Conservation (phyloP, 2,113 vertebrate genomes). For the Oryzias celebensis region DNA sequence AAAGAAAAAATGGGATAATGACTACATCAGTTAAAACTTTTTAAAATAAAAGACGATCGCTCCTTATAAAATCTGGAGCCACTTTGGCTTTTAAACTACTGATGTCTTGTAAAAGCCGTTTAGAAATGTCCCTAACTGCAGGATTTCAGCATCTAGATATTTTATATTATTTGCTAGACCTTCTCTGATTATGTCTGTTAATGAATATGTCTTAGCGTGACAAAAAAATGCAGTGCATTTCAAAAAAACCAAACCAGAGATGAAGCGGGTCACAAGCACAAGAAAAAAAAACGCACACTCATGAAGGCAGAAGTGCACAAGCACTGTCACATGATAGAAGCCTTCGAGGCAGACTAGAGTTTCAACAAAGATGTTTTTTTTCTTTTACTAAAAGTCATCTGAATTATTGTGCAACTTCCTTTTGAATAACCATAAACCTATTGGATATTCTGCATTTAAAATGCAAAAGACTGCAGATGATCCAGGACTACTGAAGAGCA, state of each 20-base stretch:
- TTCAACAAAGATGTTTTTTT: slow-evolving; percentile 1
- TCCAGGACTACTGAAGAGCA: neutral
- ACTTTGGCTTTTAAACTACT: too few species aligned
- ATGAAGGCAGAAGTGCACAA: slow-evolving; percentile 9
- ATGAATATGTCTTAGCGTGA: too few species aligned
- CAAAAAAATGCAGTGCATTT: slow-evolving; percentile 1
- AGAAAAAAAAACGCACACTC: neutral
- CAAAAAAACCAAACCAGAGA: slow-evolving; percentile 14
- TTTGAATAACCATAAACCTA: slow-evolving; percentile 2
- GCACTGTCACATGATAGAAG: slow-evolving; percentile 9
- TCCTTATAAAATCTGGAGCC: too few species aligned
- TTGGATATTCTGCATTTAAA: too few species aligned
- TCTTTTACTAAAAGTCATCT: neutral
- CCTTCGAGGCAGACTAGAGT: slow-evolving; percentile 6
- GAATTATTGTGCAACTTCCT: neutral
- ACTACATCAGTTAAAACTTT: too few species aligned
- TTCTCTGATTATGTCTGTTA: too few species aligned
- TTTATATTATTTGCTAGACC: too few species aligned
- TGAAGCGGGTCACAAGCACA: slow-evolving; percentile 28
- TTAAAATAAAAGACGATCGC: too few species aligned
- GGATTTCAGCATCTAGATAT: too few species aligned
- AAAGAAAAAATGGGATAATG: too few species aligned
- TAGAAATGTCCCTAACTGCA: too few species aligned
- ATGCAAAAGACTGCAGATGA: neutral
- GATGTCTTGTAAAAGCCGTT: too few species aligned